Percentiles rank a stretch among this genome's conserved stretches.
These are phyloP conservation scores for Oncorhynchus clarkii DNA, from an alignment of 2,113 vertebrate genomes.

Conservation along the genomic window DNA sequence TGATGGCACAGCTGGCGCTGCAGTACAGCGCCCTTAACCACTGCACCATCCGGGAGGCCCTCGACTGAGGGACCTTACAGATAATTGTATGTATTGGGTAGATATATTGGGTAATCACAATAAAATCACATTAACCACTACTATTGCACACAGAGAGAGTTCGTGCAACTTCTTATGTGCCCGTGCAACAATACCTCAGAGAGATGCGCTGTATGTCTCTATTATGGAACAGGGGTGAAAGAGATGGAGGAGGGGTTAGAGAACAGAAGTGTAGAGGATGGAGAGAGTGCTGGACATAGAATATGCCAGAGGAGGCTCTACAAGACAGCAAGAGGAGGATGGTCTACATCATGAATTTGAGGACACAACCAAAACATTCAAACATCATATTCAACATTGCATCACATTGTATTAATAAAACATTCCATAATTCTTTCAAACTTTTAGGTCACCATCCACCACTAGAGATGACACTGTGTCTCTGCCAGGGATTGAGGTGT, in stretches of 20 bases:
- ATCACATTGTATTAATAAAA: not conserved
- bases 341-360: constrained; percentile 14
- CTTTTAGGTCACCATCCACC: constrained; percentile 21
- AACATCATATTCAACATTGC: no score
- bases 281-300: not conserved
- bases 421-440: not conserved
- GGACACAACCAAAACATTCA: not conserved
- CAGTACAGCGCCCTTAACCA: no score
- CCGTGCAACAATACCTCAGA: no score
- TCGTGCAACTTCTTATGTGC: no score
- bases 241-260: not conserved
- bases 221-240: not conserved
- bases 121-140: no score
- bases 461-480: constrained; percentile 25
- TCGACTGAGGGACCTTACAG: no score
- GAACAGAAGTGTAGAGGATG: not conserved
- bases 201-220: not conserved
- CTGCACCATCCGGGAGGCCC: no score
- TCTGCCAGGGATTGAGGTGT: no score
- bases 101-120: no score
- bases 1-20: no score
- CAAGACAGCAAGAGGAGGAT: constrained; percentile 50
- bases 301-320: constrained; percentile 3
- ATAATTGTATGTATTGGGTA: no score
- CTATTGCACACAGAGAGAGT: no score